Evolutionary conservation across 2,113 vertebrate genomes (phyloP).

Genomic region (Actinemys pallida): DNA sequence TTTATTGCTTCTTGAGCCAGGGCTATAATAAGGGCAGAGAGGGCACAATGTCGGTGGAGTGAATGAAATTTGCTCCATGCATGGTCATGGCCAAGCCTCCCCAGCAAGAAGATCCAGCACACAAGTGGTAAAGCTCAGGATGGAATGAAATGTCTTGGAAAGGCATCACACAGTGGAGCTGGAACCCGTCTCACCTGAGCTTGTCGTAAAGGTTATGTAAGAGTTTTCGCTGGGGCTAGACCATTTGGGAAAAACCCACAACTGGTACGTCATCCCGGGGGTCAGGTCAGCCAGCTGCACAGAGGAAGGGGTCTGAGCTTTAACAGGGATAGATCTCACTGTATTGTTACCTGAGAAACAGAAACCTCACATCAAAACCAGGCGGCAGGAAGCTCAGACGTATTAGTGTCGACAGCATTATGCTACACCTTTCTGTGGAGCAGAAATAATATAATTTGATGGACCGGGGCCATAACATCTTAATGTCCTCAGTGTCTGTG

Average conservation of each 20-base stretch:
- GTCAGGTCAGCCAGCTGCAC: slow-evolving; percentile 91
- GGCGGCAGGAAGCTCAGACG: not conserved
- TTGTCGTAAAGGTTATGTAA: slow-evolving; percentile 93
- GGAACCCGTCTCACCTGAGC: slow-evolving; percentile 92
- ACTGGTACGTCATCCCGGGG: slow-evolving; percentile 91
- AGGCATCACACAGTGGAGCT: slow-evolving; percentile 48
- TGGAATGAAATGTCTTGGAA: slow-evolving; percentile 50
- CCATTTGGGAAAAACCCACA: slow-evolving; percentile 94
- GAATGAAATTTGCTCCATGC: slow-evolving; percentile 54
- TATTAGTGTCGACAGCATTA: not conserved
- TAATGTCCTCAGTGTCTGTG: not conserved
- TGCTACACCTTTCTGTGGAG: not conserved
- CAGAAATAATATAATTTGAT: not conserved
- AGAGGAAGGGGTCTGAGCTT: slow-evolving; percentile 83
- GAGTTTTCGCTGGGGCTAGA: slow-evolving; percentile 90
- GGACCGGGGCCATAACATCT: not conserved
- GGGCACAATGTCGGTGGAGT: not conserved
- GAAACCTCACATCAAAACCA: slow-evolving; percentile 82
- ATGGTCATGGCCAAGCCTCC: slow-evolving; percentile 1
- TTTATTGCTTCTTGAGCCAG: not conserved
- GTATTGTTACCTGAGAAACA: slow-evolving; percentile 92
- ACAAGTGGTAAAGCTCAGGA: slow-evolving; percentile 43
- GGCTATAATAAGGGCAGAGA: not conserved
- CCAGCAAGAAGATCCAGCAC: slow-evolving; percentile 30
- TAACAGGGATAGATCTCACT: slow-evolving; percentile 87